Evolutionary conservation across 2,797 vertebrate species (phyloP), one percentile per base, ranked within the genome.

Genomic region (Ceyx erithaca): DNA sequence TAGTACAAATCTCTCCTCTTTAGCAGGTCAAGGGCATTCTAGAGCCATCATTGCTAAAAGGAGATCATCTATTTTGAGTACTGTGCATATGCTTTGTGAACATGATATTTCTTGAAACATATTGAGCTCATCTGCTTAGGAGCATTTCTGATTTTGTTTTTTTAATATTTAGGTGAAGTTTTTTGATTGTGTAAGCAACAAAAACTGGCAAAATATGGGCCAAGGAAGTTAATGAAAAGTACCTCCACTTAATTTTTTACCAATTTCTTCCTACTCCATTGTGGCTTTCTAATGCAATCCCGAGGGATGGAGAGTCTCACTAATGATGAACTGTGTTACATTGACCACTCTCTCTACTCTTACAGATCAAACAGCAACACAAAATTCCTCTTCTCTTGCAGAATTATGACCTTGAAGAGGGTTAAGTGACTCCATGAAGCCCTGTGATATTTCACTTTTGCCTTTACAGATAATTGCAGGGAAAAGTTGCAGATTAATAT

Each of bases 11-110:
- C 55, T 89, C 69, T 89, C 55, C 64, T 90, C 69, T 77, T 87
- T 70, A 72, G 94, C 96, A 96, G 91, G 91, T 96, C 90, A 92
- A 96, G 92, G 94, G 46, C 88, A 67, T 93, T 87, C 80, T 52
- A 94, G 79, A 93, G 59, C 69, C 80, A 93, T 71, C 66, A 70
- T 21, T 82, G 55, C 80, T 91, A 46, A 87, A 76, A 91, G 87
- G 79, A 93, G 91, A 94, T 89, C 16, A 80, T 80, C 57, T 86
- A 76, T 92, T 93, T 87, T 92, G 55, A 76, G 49, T 49, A 72
- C 76, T 43, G 25, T 66, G 63, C 90, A 94, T 89, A 90, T 88
- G 75, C 57, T 92, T 91, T 68, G 49, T 21, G 43, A 93, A 54
- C 82, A 80, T 1, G 23, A 8, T 71, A 70, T 93, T 88, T 87